Evolutionary conservation across 1,140 invertebrate species (phyloP).

Genomic region (Ceratina japonica): DNA sequence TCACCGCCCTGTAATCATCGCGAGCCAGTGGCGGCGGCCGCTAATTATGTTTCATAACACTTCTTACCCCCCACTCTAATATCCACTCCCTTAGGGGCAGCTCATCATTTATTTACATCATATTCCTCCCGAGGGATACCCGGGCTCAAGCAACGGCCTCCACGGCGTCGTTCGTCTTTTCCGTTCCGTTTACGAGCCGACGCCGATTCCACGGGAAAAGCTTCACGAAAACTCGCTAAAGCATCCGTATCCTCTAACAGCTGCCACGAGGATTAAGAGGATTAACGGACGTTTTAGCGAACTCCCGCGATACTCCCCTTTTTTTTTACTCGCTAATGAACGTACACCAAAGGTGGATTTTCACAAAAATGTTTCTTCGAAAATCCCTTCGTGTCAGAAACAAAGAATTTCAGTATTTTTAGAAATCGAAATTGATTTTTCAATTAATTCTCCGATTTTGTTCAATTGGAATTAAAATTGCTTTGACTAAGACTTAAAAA

Average conservation of each 20-base stretch:
- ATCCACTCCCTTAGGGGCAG: slow-evolving; percentile 77
- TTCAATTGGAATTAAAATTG: too few species aligned
- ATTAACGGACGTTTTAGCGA: neutral
- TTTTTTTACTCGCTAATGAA: too few species aligned
- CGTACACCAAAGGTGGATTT: too few species aligned
- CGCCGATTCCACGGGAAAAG: neutral
- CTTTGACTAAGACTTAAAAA: too few species aligned
- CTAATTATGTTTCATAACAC: slow-evolving; percentile 80
- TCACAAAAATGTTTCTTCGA: too few species aligned
- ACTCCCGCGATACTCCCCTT: too few species aligned
- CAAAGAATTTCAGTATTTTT: too few species aligned
- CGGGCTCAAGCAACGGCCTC: slow-evolving; percentile 28
- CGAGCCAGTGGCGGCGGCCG: slow-evolving; percentile 78
- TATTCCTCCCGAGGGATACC: slow-evolving; percentile 73
- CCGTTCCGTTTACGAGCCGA: slow-evolving; percentile 1
- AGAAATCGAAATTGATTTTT: too few species aligned
- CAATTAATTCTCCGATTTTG: too few species aligned
- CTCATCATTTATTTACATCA: slow-evolving; percentile 79
- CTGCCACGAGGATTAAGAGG: neutral
- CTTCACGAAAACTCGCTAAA: too few species aligned
- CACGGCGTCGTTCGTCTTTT: slow-evolving; percentile 14
- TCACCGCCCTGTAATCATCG: slow-evolving; percentile 79
- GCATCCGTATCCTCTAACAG: neutral
- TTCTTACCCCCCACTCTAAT: slow-evolving; percentile 77
- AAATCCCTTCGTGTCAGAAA: too few species aligned